phyloP scores from a whole-genome alignment of 2,113 vertebrate genomes.

The Chloropsis hardwickii region DNA sequence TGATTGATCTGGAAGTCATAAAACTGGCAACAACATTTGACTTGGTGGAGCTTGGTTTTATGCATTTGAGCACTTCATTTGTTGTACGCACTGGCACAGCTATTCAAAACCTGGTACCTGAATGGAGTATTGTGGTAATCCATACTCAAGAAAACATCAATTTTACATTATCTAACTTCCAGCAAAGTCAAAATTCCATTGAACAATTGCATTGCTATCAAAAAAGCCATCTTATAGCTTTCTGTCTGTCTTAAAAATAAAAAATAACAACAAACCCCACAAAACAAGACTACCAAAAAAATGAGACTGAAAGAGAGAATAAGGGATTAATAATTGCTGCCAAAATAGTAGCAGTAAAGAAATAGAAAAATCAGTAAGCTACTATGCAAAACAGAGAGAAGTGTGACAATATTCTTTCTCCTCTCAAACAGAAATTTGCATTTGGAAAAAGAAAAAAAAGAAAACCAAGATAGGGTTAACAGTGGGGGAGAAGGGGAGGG shows the following conservation, averaged over 20 bases:
- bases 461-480: background rate
- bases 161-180: background rate
- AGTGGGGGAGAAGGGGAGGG: no score
- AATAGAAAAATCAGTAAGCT: background rate
- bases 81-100: background rate
- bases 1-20: background rate
- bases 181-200: background rate
- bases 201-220: background rate
- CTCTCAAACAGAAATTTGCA: background rate
- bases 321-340: background rate
- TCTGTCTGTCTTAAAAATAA: background rate
- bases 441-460: background rate
- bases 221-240: background rate
- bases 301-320: background rate
- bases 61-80: background rate
- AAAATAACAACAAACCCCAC: background rate
- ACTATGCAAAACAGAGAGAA: background rate
- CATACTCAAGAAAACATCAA: background rate
- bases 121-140: background rate
- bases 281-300: background rate
- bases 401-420: background rate
- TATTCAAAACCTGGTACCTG: background rate
- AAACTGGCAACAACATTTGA: background rate
- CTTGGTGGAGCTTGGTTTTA: background rate
- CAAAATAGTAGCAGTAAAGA: background rate